Evolutionary conservation across 2,888 invertebrate species (phyloP).

Genomic region (Malachius bipustulatus): DNA sequence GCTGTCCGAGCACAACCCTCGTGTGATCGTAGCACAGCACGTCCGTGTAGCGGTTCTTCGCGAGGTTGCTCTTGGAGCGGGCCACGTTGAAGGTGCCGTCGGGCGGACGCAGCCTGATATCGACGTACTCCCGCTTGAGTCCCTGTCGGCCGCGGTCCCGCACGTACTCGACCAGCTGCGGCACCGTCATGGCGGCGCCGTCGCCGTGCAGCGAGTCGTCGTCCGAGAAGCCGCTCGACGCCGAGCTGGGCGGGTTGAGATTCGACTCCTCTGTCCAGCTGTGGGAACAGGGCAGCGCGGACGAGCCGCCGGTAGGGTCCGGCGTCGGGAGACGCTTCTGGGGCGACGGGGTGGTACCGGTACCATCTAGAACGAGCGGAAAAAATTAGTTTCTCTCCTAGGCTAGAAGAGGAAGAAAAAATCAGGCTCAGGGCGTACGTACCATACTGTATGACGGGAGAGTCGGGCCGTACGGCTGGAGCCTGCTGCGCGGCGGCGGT

Average conservation of each 20-base stretch:
- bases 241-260: constrained; percentile 58
- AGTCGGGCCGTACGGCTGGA: constrained; percentile 32
- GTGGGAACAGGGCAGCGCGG: constrained; percentile 29
- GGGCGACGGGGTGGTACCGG: constrained; percentile 35
- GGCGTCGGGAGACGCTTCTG: constrained; percentile 33
- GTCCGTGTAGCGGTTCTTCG: constrained; percentile 88
- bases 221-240: constrained; percentile 77
- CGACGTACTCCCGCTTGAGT: constrained; percentile 76
- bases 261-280: constrained; percentile 44
- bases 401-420: constrained; percentile 8
- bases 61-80: constrained; percentile 62
- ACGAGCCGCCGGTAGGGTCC: constrained; percentile 39
- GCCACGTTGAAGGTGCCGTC: constrained; percentile 81
- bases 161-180: constrained; percentile 65
- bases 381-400: too few species aligned
- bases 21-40: constrained; percentile 94
- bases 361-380: constrained; percentile 29
- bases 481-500: too few species aligned
- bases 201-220: constrained; percentile 74
- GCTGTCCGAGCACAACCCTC: constrained; percentile 66
- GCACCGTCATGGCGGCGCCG: constrained; percentile 52
- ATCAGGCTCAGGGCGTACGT: constrained; percentile 17
- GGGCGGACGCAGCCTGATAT: constrained; percentile 70
- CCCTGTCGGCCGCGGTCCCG: constrained; percentile 68
- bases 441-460: constrained; percentile 33